Percentiles rank a stretch among this genome's conserved stretches.
phyloP scores from a whole-genome alignment of 2,888 invertebrate species.

The Parnassius mnemosyne region DNA sequence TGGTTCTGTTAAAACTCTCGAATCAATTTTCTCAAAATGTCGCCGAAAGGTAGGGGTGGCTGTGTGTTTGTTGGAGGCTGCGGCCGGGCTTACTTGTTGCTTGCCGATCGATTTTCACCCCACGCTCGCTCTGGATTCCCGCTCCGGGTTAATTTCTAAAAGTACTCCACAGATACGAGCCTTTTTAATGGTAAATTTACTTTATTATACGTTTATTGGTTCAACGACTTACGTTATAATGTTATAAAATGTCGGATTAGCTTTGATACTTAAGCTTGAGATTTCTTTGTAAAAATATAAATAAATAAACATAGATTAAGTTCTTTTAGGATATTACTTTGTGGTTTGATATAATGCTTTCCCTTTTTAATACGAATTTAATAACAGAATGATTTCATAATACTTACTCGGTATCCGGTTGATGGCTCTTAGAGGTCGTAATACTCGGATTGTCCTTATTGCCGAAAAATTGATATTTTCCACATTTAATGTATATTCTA shows the following conservation, averaged over 20 bases:
- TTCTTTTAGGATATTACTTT: too few relatives aligned
- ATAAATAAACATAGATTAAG: too few relatives aligned
- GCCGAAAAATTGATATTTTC: constrained; percentile 99
- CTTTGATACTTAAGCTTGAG: constrained; percentile 13
- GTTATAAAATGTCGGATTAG: constrained; percentile 26
- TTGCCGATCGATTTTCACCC: constrained; percentile 48
- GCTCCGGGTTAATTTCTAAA: constrained; percentile 52
- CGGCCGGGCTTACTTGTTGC: constrained; percentile 56
- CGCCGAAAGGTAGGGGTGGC: constrained; percentile 32
- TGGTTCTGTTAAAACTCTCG: constrained; percentile 26
- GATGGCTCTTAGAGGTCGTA: constrained; percentile 97
- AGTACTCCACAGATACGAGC: constrained; percentile 39
- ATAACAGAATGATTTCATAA: background rate
- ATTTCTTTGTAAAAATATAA: too few relatives aligned
- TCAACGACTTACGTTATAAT: constrained; percentile 13
- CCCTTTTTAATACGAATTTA: too few relatives aligned
- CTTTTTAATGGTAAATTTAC: constrained; percentile 28
- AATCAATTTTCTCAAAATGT: constrained; percentile 30
- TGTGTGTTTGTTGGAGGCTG: constrained; percentile 29
- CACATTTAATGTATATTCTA: constrained; percentile 95
- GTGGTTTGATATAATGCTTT: too few relatives aligned
- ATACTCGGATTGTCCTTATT: constrained; percentile 97
- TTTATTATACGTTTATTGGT: constrained; percentile 26
- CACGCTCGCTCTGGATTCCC: constrained; percentile 49
- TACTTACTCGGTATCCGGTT: constrained; percentile 99